These are phyloP conservation scores for Anisognathus igniventris DNA, from an alignment of 2,797 vertebrate genomes.

Conservation along the genomic window DNA sequence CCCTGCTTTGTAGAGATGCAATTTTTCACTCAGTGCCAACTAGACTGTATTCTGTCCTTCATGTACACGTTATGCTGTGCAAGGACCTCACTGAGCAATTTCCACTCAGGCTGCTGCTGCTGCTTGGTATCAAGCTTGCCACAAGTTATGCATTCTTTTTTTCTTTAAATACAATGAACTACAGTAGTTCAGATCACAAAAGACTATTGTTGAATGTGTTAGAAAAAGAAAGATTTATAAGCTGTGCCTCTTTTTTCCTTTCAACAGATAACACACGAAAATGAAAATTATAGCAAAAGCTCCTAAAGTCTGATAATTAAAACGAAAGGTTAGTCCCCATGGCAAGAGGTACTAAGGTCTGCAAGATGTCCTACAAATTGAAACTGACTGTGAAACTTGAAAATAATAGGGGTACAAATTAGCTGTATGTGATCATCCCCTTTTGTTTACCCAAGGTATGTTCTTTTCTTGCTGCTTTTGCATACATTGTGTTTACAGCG, in stretches of 20 bases:
- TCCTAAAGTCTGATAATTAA: conserved; percentile 48
- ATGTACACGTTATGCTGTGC: not conserved
- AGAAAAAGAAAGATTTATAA: conserved; percentile 58
- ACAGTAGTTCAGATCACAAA: conserved; percentile 26
- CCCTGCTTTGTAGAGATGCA: not conserved
- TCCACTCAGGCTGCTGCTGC: not conserved
- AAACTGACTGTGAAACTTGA: conserved; percentile 34
- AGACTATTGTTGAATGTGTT: conserved; percentile 40
- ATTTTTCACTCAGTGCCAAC: not conserved
- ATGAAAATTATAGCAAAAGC: conserved; percentile 43
- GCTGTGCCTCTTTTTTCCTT: not conserved
- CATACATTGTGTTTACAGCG: not conserved
- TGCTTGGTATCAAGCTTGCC: not conserved
- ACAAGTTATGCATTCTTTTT: not conserved
- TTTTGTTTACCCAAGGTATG: conserved; percentile 36
- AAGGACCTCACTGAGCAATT: not conserved
- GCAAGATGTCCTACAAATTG: conserved; percentile 59
- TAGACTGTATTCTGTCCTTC: not conserved
- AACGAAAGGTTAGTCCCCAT: conserved; percentile 41
- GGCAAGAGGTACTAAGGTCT: conserved; percentile 15
- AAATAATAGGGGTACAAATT: conserved; percentile 60
- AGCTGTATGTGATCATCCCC: conserved; percentile 40
- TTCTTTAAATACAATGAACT: not conserved
- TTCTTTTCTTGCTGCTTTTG: conserved; percentile 51
- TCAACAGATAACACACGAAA: conserved; percentile 46